Conservation (phyloP, 2,113 vertebrate genomes). For the Eudyptes chrysolophus region DNA sequence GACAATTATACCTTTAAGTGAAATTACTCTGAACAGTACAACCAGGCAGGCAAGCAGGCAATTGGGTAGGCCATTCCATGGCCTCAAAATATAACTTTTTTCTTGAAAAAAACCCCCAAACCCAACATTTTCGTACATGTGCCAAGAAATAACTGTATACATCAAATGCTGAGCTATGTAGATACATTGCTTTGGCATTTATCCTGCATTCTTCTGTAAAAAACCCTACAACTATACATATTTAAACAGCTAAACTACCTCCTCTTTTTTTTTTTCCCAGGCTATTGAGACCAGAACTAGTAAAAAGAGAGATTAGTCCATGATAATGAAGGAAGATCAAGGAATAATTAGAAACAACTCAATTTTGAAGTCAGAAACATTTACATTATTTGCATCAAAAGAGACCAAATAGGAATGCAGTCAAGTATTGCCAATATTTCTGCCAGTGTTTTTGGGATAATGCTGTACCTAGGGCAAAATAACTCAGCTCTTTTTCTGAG, state of each 20-base stretch:
- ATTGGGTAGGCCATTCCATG: rapidly evolving
- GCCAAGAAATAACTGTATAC: neutral
- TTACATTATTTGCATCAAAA: neutral
- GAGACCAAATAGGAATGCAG: neutral
- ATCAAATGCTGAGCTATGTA: neutral
- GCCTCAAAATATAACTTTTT: neutral
- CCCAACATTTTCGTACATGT: neutral
- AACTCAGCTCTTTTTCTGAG: neutral
- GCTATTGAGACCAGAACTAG: neutral
- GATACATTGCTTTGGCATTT: neutral
- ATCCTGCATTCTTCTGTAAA: neutral
- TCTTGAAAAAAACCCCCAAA: neutral
- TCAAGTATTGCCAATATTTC: neutral
- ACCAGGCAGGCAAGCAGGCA: neutral
- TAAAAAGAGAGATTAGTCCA: neutral
- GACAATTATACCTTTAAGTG: neutral
- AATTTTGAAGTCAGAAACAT: neutral
- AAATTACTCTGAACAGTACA: neutral
- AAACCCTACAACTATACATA: neutral
- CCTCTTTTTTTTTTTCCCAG: neutral
- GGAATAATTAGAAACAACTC: neutral
- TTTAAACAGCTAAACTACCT: neutral
- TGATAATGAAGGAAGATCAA: neutral
- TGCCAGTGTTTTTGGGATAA: neutral
- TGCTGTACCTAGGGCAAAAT: neutral